phyloP scores from a whole-genome alignment of 2,797 vertebrate genomes.

The Mergus octosetaceus region DNA sequence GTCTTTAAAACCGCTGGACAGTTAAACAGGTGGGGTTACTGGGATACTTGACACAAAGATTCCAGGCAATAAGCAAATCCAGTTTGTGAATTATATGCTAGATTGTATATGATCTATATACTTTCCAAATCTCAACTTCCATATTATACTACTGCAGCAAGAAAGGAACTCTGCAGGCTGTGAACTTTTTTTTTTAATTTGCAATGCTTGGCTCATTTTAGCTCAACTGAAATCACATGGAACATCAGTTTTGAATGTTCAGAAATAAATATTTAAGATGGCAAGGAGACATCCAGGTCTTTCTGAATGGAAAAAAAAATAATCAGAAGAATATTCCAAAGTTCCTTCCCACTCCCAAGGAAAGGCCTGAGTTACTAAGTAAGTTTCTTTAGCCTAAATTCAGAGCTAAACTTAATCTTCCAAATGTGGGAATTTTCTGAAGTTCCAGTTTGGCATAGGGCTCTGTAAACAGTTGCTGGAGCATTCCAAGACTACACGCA shows the following conservation, averaged over 20 bases:
- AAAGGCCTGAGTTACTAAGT: neutral
- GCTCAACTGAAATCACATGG: neutral
- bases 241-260: neutral
- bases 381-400: neutral
- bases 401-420: conserved; percentile 6
- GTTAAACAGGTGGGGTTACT: conserved; percentile 24
- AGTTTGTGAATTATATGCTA: neutral
- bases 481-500: conserved; percentile 69
- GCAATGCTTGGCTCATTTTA: neutral
- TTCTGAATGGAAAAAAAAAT: neutral
- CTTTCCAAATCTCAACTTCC: neutral
- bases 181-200: neutral
- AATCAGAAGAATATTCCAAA: neutral
- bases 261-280: neutral
- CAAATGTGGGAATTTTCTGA: neutral
- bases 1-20: conserved; percentile 13
- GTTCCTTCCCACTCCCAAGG: conserved; percentile 4
- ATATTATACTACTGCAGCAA: neutral
- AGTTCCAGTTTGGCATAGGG: conserved; percentile 77
- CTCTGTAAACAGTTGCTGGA: conserved; percentile 76
- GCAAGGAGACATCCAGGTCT: neutral
- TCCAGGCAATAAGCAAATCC: conserved; percentile 44
- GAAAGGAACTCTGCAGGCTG: neutral
- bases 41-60: conserved; percentile 50
- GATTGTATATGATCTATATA: neutral